Evolutionary conservation across 2,113 vertebrate genomes (phyloP), one percentile per base, ranked within the genome.

Genomic region (Cathartes aura): DNA sequence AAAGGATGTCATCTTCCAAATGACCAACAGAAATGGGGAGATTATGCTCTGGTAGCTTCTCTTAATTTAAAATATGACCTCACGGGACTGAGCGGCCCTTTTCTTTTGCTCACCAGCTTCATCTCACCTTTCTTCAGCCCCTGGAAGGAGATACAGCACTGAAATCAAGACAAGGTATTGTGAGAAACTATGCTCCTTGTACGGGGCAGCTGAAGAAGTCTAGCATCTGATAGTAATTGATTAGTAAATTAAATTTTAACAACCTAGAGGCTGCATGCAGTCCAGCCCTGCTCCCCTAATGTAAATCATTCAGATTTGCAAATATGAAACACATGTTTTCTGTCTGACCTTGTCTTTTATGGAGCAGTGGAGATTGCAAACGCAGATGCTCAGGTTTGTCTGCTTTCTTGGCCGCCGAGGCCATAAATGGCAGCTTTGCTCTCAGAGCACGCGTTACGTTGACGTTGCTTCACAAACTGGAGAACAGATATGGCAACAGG

Each of bases 231-330:
- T 75, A 96, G 91, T 84, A 92, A 93, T 90, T 89, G 94, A 97
- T 94, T 85, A 96, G 87, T 89, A 93, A 96, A 96, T 96, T 95
- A 92, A 97, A 89, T 86, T 90, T 94, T 94, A 96, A 96, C 95
- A 95, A 87, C 67, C 93, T 79, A 38, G 89, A 91, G 86, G 56
- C 94, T 94, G 87, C 82, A 92, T 17, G 8, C 8, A 20, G 90
- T 91, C 95, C 94, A 97, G 88, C 55, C 80, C 73, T 80, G 42
- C 64, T 94, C 91, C 89, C 38, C 78, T 89, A 56, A 78, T 86
- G 94, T 89, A 90, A 96, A 96, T 96, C 92, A 96, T 52, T 79
- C 63, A 56, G 82, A 67, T 94, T 74, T 62, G 67, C 93, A 91
- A 97, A 97, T 93, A 79, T 24, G 82, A 91, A 96, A 94, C 93